A percentile compares a stretch with the other conserved stretches of the same genome.
Conservation (phyloP, 2,113 vertebrate species). For the Hippocampus comes region DNA sequence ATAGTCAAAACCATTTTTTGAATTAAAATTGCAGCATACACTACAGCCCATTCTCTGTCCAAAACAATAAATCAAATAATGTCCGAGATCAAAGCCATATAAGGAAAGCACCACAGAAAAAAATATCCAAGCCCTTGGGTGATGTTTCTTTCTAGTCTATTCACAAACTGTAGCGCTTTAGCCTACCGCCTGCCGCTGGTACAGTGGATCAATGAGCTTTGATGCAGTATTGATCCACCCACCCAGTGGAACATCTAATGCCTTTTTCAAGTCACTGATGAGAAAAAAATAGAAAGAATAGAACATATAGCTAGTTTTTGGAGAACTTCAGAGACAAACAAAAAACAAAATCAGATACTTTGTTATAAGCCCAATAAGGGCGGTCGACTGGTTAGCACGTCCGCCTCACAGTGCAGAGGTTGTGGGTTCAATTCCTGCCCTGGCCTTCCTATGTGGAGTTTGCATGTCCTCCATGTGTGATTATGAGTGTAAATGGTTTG, state of each 20-base stretch:
- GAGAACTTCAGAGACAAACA: constrained; percentile 23
- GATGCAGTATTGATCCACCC: constrained; percentile 47
- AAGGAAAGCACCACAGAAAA: background rate
- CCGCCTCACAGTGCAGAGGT: no score
- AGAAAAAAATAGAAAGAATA: constrained; percentile 41
- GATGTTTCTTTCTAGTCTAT: constrained; percentile 50
- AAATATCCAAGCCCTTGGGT: constrained; percentile 36
- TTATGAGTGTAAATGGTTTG: no score
- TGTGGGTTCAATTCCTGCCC: no score
- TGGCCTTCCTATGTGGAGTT: no score
- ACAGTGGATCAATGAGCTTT: constrained; percentile 47
- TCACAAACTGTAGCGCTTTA: constrained; percentile 41
- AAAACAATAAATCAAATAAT: background rate
- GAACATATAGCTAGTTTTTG: constrained; percentile 29
- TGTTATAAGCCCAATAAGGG: background rate
- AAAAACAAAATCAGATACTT: constrained; percentile 23
- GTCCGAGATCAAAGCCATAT: background rate
- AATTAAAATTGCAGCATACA: background rate
- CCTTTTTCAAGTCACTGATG: constrained; percentile 45
- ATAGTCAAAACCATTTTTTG: background rate
- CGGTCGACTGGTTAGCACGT: no score
- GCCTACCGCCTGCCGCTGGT: constrained; percentile 41
- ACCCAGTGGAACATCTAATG: constrained; percentile 41
- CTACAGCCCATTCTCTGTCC: background rate
- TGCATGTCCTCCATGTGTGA: no score